Percentiles rank a stretch among this genome's conserved stretches.
Evolutionary conservation across 2,888 invertebrate genomes (phyloP).

Genomic region (Athalia rosae): DNA sequence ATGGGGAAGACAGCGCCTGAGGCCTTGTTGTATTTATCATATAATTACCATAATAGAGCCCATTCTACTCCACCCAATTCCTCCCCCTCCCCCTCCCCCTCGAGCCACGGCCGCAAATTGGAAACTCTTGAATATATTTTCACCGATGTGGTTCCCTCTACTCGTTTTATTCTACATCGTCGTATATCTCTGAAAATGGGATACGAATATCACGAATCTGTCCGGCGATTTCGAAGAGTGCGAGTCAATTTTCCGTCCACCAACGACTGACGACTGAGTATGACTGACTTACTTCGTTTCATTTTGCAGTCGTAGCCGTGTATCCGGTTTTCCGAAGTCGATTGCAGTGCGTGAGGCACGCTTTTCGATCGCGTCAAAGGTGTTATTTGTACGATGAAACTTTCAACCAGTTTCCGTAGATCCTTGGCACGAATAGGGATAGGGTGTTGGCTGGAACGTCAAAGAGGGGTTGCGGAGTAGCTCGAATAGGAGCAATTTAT

Average conservation of each 20-base stretch:
- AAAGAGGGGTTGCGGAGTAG: slow-evolving; percentile 46
- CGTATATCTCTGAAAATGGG: not conserved
- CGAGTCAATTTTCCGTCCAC: not conserved
- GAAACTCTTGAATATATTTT: slow-evolving; percentile 71
- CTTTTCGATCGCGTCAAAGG: slow-evolving; percentile 41
- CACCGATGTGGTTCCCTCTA: slow-evolving; percentile 40
- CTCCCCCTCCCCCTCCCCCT: slow-evolving; percentile 52
- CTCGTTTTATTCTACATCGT: slow-evolving; percentile 13
- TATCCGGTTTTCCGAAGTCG: not conserved
- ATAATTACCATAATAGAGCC: slow-evolving; percentile 73
- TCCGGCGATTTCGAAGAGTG: not conserved
- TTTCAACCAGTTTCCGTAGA: slow-evolving; percentile 48
- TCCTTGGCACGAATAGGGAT: slow-evolving; percentile 37
- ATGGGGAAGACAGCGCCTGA: slow-evolving; percentile 65
- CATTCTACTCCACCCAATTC: slow-evolving; percentile 53
- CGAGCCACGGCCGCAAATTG: slow-evolving; percentile 69
- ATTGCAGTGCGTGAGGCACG: slow-evolving; percentile 36
- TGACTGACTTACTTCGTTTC: not conserved
- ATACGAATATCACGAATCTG: too few relatives aligned
- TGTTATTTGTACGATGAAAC: slow-evolving; percentile 57
- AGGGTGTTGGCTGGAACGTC: slow-evolving; percentile 51
- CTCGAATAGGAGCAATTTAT: slow-evolving; percentile 60
- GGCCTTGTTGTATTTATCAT: slow-evolving; percentile 74
- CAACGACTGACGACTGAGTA: not conserved
- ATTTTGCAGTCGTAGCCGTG: not conserved